Conservation (phyloP, 2,797 vertebrate genomes). For the Chanos chanos region DNA sequence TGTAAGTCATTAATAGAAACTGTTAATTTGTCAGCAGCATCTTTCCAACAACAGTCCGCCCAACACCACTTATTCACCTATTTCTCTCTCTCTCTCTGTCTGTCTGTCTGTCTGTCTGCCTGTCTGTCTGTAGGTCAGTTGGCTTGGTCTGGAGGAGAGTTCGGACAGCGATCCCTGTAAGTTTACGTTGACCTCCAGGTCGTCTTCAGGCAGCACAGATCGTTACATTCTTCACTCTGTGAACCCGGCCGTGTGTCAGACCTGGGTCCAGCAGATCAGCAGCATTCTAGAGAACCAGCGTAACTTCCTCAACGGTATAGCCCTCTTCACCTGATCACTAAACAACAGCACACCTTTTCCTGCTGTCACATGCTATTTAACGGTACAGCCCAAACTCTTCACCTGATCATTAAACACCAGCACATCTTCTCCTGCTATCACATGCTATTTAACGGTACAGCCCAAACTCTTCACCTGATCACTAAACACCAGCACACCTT, state of each 20-base stretch:
- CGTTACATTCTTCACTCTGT: slow-evolving; percentile 86
- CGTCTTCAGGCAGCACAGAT: slow-evolving; percentile 81
- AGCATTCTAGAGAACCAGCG: slow-evolving; percentile 99
- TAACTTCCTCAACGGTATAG: slow-evolving; percentile 95
- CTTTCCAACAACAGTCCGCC: neutral
- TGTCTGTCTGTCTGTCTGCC: no score
- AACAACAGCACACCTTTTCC: neutral
- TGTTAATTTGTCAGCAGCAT: no score
- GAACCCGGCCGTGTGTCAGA: slow-evolving; percentile 83
- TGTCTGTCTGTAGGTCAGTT: slow-evolving; percentile 83
- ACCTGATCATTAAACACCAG: no score
- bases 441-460: no score
- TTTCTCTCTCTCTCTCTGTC: no score
- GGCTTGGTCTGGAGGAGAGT: slow-evolving; percentile 93
- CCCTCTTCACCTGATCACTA: neutral
- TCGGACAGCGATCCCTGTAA: slow-evolving; percentile 92
- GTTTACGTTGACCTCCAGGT: slow-evolving; percentile 91
- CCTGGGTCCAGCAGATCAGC: slow-evolving; percentile 96
- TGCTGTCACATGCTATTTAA: no score
- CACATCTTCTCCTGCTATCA: no score
- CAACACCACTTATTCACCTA: neutral
- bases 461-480: no score
- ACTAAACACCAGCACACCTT: no score
- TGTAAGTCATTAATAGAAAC: no score
- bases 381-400: no score